phyloP scores from a whole-genome alignment of 2,113 vertebrate genomes.

The Climacteris rufus region DNA sequence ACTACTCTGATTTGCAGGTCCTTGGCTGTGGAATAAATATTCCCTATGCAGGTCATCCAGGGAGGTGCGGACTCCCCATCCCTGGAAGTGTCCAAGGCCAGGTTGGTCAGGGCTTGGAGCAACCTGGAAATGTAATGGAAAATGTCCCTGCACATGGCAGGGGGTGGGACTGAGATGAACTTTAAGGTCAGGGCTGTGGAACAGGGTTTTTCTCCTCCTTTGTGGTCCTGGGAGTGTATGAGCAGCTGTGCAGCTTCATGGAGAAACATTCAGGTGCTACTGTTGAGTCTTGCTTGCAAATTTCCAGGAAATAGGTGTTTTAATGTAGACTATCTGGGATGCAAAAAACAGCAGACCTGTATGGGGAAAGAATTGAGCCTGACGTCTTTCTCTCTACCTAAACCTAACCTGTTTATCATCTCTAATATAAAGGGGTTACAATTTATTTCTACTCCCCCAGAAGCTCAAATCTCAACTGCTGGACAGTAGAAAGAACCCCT shows the following conservation, averaged over 20 bases:
- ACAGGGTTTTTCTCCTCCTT: background rate
- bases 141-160: background rate
- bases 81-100: background rate
- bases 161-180: too few species aligned
- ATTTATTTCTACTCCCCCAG: background rate
- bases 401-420: background rate
- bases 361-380: background rate
- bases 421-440: background rate
- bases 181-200: background rate
- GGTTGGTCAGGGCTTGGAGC: background rate
- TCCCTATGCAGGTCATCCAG: background rate
- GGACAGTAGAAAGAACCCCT: background rate
- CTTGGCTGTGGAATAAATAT: background rate
- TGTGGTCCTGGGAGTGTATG: rapidly evolving
- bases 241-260: background rate
- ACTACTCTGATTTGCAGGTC: background rate
- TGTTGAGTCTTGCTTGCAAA: background rate
- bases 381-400: background rate
- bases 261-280: background rate
- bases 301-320: background rate
- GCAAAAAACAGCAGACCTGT: background rate
- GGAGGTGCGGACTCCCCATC: background rate
- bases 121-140: background rate
- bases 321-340: background rate
- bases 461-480: background rate